These are phyloP conservation scores for Entomobrya multifasciata DNA, from an alignment of 2,888 invertebrate genomes.

Conservation along the genomic window DNA sequence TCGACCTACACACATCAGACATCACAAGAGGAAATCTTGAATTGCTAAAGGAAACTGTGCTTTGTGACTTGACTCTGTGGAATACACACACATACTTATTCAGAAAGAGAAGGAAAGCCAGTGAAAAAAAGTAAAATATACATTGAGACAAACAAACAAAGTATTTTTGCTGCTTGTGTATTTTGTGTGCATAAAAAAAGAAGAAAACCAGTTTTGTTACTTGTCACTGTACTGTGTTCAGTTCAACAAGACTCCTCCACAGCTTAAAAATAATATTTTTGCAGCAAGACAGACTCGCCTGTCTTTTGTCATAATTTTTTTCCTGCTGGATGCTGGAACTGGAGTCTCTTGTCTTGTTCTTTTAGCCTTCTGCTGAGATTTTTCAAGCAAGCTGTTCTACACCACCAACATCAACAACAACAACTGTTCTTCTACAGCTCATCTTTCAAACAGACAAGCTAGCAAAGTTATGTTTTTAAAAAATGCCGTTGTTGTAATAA, in stretches of 20 bases:
- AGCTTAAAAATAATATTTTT: background rate
- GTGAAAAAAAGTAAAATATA: background rate
- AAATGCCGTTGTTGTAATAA: too few relatives aligned
- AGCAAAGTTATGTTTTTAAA: too few relatives aligned
- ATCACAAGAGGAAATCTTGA: conserved; percentile 19
- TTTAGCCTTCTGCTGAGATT: too few relatives aligned
- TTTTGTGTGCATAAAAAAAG: conserved; percentile 7
- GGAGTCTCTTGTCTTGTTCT: too few relatives aligned
- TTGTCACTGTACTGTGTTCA: conserved; percentile 43
- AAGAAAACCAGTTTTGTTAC: conserved; percentile 64
- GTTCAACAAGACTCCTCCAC: background rate
- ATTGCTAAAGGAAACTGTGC: conserved; percentile 34
- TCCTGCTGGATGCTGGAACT: background rate
- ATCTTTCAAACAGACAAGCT: too few relatives aligned
- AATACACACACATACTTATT: background rate
- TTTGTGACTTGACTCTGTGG: conserved; percentile 8
- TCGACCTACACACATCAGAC: background rate
- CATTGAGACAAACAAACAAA: background rate
- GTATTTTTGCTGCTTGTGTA: background rate
- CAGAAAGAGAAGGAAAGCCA: background rate
- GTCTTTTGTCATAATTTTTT: conserved; percentile 8
- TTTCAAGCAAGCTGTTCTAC: background rate
- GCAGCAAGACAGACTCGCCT: background rate
- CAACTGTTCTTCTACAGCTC: too few relatives aligned
- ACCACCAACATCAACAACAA: too few relatives aligned